phyloP scores from a whole-genome alignment of 2,888 invertebrate species.

The Agelastica alni region DNA sequence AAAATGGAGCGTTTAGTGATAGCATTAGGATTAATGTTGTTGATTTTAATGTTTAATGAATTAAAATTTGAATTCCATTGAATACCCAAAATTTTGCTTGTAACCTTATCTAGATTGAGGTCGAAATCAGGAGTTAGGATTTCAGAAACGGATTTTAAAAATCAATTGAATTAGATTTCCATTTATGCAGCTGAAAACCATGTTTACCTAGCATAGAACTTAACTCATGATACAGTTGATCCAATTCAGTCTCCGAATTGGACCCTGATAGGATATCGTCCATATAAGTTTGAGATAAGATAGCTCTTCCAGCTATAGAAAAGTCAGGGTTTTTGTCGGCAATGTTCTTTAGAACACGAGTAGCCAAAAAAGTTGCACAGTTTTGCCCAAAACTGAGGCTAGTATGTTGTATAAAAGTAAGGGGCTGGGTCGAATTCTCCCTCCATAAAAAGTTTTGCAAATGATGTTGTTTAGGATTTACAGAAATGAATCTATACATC shows the following conservation, averaged over 20 bases:
- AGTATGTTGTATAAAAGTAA: not conserved
- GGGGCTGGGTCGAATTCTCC: not conserved
- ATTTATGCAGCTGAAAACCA: slow-evolving; percentile 2
- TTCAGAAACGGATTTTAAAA: not conserved
- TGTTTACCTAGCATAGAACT: too few species aligned
- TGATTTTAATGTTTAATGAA: too few species aligned
- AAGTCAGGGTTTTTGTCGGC: not conserved
- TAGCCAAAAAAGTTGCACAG: not conserved
- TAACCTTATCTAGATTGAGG: not conserved
- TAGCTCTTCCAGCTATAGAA: not conserved
- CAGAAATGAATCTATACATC: too few species aligned
- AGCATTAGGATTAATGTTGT: not conserved
- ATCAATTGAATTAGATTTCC: not conserved
- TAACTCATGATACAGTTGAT: not conserved
- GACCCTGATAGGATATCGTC: too few species aligned
- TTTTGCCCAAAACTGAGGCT: not conserved
- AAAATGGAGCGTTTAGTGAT: not conserved
- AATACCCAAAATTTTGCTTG: too few species aligned
- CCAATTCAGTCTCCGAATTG: not conserved
- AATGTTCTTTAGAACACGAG: not conserved
- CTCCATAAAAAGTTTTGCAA: not conserved
- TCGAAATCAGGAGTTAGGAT: not conserved
- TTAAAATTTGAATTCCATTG: too few species aligned
- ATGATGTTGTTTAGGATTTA: not conserved
- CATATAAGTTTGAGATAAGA: not conserved